phyloP scores from a whole-genome alignment of 2,797 vertebrate genomes.

The Rhabdomys pumilio region DNA sequence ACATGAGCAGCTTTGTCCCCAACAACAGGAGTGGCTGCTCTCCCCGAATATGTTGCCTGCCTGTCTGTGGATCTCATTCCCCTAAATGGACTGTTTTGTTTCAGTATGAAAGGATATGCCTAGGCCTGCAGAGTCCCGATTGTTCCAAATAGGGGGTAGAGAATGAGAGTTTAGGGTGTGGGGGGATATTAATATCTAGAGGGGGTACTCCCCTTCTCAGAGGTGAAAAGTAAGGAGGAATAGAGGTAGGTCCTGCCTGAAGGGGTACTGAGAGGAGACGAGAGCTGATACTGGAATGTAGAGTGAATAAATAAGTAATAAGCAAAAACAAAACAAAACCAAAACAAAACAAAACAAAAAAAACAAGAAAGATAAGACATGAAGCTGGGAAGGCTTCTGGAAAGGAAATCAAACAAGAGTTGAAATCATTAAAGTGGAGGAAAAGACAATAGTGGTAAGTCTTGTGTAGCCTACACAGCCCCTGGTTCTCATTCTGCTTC shows the following conservation, averaged over 20 bases:
- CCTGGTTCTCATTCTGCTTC: background rate
- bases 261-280: background rate
- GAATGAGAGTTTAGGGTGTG: background rate
- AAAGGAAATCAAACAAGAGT: background rate
- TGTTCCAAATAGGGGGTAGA: too few species aligned
- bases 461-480: too few species aligned
- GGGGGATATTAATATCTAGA: background rate
- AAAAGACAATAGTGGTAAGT: background rate
- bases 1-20: background rate
- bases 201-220: background rate
- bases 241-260: background rate
- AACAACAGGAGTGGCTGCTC: background rate
- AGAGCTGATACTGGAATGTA: background rate
- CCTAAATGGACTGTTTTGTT: background rate
- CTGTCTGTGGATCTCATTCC: background rate
- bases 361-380: background rate
- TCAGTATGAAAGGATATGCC: background rate
- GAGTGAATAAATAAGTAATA: background rate
- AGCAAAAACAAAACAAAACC: too few species aligned
- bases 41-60: background rate
- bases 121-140: background rate
- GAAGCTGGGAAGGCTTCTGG: too few species aligned
- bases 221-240: background rate
- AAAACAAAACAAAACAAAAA: background rate
- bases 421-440: background rate